Conservation (phyloP, 2,113 vertebrate genomes). For the Tetrax tetrax region DNA sequence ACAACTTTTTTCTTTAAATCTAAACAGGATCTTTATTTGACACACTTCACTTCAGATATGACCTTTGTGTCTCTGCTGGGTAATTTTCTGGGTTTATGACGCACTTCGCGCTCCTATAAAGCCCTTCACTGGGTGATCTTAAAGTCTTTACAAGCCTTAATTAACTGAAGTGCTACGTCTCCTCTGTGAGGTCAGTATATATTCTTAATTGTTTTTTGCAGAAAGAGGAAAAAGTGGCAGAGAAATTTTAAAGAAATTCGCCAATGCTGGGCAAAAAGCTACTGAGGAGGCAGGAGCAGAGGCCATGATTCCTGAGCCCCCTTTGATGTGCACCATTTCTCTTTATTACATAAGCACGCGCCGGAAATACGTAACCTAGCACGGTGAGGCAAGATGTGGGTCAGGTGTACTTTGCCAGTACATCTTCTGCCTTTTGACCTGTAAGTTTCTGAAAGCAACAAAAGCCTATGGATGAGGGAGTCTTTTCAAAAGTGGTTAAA, state of each 20-base stretch:
- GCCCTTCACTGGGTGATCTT: background rate
- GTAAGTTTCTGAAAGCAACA: background rate
- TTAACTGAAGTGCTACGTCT: background rate
- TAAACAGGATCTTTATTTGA: background rate
- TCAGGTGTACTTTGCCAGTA: background rate
- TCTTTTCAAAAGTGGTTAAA: conserved; percentile 14
- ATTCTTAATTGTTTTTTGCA: background rate
- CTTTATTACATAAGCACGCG: background rate
- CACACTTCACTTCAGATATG: background rate
- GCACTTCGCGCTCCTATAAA: background rate
- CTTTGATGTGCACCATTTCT: background rate
- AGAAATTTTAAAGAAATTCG: background rate
- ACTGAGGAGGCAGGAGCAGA: background rate
- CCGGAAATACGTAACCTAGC: background rate
- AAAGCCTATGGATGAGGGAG: background rate
- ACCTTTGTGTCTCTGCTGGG: background rate
- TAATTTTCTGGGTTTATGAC: background rate
- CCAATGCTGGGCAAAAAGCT: background rate
- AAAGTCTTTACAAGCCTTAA: background rate
- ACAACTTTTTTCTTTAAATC: background rate
- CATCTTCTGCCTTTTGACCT: background rate
- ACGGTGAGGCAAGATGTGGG: background rate
- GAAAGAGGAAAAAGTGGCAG: background rate
- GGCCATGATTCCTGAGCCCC: background rate
- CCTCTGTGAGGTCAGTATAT: background rate